Conservation (phyloP, 2,888 invertebrate species). For the Ormyrus rosae region DNA sequence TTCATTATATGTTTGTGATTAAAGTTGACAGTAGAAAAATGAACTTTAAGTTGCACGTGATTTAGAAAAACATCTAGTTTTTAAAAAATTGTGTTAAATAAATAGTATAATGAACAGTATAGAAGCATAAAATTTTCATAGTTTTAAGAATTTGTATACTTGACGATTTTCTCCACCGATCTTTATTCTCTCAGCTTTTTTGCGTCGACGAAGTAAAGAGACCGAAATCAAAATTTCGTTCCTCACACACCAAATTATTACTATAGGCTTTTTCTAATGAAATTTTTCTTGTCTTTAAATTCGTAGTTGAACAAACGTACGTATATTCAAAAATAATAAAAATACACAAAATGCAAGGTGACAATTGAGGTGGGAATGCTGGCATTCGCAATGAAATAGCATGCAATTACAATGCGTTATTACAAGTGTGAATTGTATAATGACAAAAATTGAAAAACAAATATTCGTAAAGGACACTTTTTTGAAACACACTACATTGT, state of each 20-base stretch:
- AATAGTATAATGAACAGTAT: neutral
- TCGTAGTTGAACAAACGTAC: neutral
- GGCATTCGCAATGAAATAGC: neutral
- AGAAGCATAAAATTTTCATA: neutral
- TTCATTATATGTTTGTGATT: neutral
- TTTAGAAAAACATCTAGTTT: constrained; percentile 1
- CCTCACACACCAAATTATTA: constrained; percentile 4
- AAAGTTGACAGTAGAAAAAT: constrained; percentile 5
- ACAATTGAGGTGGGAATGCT: neutral
- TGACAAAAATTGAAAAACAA: neutral
- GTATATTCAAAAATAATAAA: neutral
- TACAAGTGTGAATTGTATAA: constrained; percentile 11
- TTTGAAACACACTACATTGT: constrained; percentile 43
- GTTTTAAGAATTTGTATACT: constrained; percentile 24
- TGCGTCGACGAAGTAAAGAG: constrained; percentile 6
- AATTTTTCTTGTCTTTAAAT: constrained; percentile 25
- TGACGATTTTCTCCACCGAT: constrained; percentile 10
- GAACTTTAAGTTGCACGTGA: constrained; percentile 20
- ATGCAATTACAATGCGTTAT: neutral
- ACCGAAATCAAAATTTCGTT: constrained; percentile 36
- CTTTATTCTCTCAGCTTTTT: constrained; percentile 32
- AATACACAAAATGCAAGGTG: neutral
- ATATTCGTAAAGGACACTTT: constrained; percentile 35
- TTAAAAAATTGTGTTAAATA: neutral
- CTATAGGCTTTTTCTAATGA: constrained; percentile 32